Evolutionary conservation across 2,797 vertebrate species (phyloP), one percentile per base, ranked within the genome.

Genomic region (Phrynocephalus vlangalii): DNA sequence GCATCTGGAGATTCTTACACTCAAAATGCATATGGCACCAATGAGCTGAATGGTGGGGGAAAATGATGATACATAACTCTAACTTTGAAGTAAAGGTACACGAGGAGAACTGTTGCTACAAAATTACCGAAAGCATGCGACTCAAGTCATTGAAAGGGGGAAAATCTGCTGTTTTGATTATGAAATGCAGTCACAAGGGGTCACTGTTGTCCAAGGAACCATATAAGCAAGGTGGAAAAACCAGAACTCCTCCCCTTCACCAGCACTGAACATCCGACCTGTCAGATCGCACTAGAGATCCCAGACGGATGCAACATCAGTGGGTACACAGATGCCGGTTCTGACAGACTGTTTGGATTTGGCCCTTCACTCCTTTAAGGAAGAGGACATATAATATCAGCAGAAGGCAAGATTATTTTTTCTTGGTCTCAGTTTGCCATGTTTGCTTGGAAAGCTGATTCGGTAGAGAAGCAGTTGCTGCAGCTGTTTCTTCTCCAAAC

Each of bases 401-500:
- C 52, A 56, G 7, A 38, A 68, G 44, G 5, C 13, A 66, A 87
- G 79, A 66, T n/a, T 70, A 18, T 66, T 50, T 28, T 48, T 20
- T 26, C 44, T 77, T 44, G 30, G 22, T 48, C 44, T 77, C 60
- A 50, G 15, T 48, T 75, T 87, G 86, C 73, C 86, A 87, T 87
- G 81, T 66, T 83, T 71, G 63, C 81, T 70, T 71, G 73, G 81
- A 52, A 78, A 52, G 48, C 26, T 22, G 63, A 77, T 60, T 87
- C 30, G 78, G n/a, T 28, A 30, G 68, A 97, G 76, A 88, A 91
- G 86, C 92, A 91, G 56, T 94, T 94, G 30, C 96, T 98, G n/a
- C 97, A 98, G 6, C 73, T 83, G n/a, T 3, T 70, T 44, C 63
- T 87, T 8, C 48, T 83, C 24, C 72, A 78, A 16, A 48, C 66